Percentiles rank a stretch among this genome's conserved stretches.
phyloP scores from a whole-genome alignment of 2,113 vertebrate genomes.

The Vidua macroura region DNA sequence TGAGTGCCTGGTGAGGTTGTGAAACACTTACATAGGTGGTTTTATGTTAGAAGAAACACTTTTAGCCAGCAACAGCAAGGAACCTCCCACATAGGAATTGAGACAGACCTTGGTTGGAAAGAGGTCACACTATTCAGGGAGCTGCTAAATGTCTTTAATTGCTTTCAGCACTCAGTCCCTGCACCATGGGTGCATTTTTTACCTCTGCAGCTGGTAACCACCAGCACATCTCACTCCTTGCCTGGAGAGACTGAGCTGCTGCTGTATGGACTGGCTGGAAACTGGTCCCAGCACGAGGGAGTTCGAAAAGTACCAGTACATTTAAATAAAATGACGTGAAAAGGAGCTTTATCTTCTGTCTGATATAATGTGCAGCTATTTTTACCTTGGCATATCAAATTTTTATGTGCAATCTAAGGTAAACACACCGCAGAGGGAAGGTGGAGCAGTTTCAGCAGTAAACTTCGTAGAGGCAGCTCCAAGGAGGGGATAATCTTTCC shows the following conservation, averaged over 20 bases:
- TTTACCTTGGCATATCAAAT: neutral
- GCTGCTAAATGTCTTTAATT: neutral
- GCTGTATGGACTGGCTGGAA: neutral
- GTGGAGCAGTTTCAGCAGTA: neutral
- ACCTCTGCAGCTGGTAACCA: neutral
- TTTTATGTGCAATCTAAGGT: conserved; percentile 2
- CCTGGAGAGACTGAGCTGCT: neutral
- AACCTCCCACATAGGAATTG: neutral
- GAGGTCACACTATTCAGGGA: neutral
- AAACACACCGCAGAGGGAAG: neutral
- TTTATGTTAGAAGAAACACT: neutral
- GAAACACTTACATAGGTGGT: neutral
- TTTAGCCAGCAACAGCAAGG: neutral
- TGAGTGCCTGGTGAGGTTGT: neutral
- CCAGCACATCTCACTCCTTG: neutral
- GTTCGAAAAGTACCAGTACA: neutral
- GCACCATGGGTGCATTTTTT: neutral
- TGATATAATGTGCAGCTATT: neutral
- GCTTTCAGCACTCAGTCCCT: neutral
- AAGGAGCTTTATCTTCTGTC: neutral
- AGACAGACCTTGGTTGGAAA: neutral
- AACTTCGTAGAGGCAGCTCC: neutral
- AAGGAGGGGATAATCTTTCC: conserved; percentile 16
- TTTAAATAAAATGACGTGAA: neutral
- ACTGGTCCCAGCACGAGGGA: neutral